phyloP scores from a whole-genome alignment of 92 coral and sea anemone species.

The Palythoa grandiflora region DNA sequence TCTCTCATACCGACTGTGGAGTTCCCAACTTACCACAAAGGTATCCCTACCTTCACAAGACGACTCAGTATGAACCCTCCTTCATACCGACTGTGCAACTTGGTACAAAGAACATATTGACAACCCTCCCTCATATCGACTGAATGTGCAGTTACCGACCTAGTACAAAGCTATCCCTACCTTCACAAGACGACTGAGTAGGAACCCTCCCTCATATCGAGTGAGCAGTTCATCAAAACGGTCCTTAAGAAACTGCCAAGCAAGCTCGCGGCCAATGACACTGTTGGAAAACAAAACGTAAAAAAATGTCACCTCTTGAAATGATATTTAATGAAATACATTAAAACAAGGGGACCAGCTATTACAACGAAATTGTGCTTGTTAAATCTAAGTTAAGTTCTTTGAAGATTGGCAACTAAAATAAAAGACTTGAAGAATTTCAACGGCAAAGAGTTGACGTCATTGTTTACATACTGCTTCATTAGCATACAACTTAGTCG shows the following conservation, averaged over 20 bases:
- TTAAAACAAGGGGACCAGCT: no score
- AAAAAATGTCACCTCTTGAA: neutral
- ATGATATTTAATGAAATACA: neutral
- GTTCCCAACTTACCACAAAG: no score
- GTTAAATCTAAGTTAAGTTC: no score
- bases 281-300: slow-evolving; percentile 45
- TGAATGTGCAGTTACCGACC: no score
- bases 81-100: neutral
- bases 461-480: no score
- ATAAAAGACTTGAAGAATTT: no score
- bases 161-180: slow-evolving; percentile 10
- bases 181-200: slow-evolving; percentile 90
- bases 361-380: no score
- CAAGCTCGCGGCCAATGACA: slow-evolving; percentile 86
- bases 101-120: no score
- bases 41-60: neutral
- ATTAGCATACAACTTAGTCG: no score
- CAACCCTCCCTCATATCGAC: no score
- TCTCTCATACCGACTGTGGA: slow-evolving; percentile 94
- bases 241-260: slow-evolving; percentile 93
- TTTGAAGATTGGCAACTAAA: no score
- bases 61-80: neutral
- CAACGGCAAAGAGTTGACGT: no score
- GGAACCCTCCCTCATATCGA: slow-evolving; percentile 95
- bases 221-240: slow-evolving; percentile 80